Percentiles rank a stretch among this genome's conserved stretches.
These are phyloP conservation scores for Ephialtes manifestator DNA, from an alignment of 2,888 invertebrate species.

Conservation along the genomic window DNA sequence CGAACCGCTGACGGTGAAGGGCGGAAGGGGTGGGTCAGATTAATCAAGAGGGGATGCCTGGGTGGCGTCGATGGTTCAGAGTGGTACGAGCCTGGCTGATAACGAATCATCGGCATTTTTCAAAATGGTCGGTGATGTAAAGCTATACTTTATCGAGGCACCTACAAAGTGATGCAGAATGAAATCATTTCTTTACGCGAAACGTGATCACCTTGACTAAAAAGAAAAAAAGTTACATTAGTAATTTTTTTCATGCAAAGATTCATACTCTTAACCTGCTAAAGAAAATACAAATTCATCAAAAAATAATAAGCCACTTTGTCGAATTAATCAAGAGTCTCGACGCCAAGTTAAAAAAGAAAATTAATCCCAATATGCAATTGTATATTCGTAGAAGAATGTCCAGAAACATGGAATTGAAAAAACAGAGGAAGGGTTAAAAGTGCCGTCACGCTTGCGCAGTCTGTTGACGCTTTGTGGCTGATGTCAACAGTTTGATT, in stretches of 20 bases:
- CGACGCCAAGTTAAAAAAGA: too few relatives aligned
- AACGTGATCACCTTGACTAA: not conserved
- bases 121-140: conserved; percentile 70
- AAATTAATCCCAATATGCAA: not conserved
- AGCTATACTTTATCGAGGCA: conserved; percentile 5
- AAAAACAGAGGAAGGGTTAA: not conserved
- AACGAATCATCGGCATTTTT: conserved; percentile 79
- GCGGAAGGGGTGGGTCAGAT: conserved; percentile 54
- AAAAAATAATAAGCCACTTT: not conserved
- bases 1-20: conserved; percentile 41
- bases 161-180: conserved; percentile 28
- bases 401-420: not conserved
- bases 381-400: not conserved
- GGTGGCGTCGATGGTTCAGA: conserved; percentile 46
- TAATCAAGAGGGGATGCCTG: conserved; percentile 66
- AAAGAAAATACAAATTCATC: not conserved
- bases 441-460: not conserved
- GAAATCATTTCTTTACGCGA: not conserved
- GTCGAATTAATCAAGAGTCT: not conserved
- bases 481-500: not conserved
- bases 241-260: not conserved
- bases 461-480: not conserved
- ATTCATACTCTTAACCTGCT: too few relatives aligned
- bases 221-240: not conserved
- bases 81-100: conserved; percentile 63